phyloP scores from a whole-genome alignment of 2,113 vertebrate species.

The Tragulus kanchil region DNA sequence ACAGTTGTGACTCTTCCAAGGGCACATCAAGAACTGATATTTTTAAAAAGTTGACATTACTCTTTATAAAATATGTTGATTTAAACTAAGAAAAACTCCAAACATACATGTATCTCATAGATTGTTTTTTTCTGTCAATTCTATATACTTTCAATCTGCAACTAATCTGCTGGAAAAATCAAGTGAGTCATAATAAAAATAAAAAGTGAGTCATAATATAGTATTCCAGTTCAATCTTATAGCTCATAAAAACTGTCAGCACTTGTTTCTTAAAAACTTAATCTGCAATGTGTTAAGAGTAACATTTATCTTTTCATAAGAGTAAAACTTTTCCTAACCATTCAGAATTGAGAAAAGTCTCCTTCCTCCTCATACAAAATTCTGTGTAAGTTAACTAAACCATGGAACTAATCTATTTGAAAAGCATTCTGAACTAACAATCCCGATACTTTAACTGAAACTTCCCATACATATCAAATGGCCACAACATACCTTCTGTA shows the following conservation, averaged over 20 bases:
- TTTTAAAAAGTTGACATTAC: background rate
- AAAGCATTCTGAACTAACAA: slow-evolving; percentile 64
- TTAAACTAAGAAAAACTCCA: slow-evolving; percentile 14
- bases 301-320: slow-evolving; percentile 40
- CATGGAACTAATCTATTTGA: slow-evolving; percentile 29
- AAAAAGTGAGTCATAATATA: background rate
- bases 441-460: background rate
- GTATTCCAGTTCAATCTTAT: slow-evolving; percentile 28
- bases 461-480: background rate
- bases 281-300: slow-evolving; percentile 1
- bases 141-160: slow-evolving; percentile 13
- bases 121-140: slow-evolving; percentile 52
- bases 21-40: background rate
- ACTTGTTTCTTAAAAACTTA: slow-evolving; percentile 61
- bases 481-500: slow-evolving; percentile 25
- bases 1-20: background rate
- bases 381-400: background rate
- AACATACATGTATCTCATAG: slow-evolving; percentile 5
- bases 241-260: slow-evolving; percentile 17
- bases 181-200: slow-evolving; percentile 40
- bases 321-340: slow-evolving; percentile 30
- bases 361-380: slow-evolving; percentile 26
- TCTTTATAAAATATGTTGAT: slow-evolving; percentile 49
- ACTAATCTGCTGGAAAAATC: slow-evolving; percentile 51
- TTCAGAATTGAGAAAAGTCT: slow-evolving; percentile 58